phyloP scores from a whole-genome alignment of 2,797 vertebrate species.

The Karalla daura region DNA sequence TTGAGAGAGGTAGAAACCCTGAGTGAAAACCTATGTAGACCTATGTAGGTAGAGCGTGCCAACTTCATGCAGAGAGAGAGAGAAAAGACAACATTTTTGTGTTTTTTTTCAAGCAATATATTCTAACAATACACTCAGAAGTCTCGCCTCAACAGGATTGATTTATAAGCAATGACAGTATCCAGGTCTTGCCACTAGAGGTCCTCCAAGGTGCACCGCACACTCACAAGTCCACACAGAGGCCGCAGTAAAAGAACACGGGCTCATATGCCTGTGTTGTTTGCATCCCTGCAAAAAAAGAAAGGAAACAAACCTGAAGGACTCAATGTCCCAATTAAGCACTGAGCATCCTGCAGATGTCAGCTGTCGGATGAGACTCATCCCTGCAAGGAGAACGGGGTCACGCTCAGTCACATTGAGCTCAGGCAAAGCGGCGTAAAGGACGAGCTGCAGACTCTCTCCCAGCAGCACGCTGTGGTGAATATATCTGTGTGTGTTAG shows the following conservation, averaged over 20 bases:
- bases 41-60: too few species aligned
- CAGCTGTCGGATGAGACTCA: constrained; percentile 40
- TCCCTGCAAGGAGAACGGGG: constrained; percentile 59
- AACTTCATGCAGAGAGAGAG: too few species aligned
- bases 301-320: too few species aligned
- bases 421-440: constrained; percentile 48
- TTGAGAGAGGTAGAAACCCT: too few species aligned
- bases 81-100: too few species aligned
- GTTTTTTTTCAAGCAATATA: too few species aligned
- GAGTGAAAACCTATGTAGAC: too few species aligned
- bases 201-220: constrained; percentile 51
- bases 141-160: background rate
- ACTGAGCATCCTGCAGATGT: constrained; percentile 46
- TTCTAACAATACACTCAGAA: background rate
- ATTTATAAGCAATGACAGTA: background rate
- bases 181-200: constrained; percentile 68
- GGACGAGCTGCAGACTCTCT: constrained; percentile 64
- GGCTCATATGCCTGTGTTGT: constrained; percentile 20
- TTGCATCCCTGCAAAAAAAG: constrained; percentile 36
- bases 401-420: constrained; percentile 48
- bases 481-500: constrained; percentile 15
- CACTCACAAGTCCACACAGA: constrained; percentile 12
- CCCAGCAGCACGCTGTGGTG: constrained; percentile 52
- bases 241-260: constrained; percentile 10
- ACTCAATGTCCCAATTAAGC: constrained; percentile 40